Conservation (phyloP, 2,113 vertebrate genomes). For the Panthera leo region DNA sequence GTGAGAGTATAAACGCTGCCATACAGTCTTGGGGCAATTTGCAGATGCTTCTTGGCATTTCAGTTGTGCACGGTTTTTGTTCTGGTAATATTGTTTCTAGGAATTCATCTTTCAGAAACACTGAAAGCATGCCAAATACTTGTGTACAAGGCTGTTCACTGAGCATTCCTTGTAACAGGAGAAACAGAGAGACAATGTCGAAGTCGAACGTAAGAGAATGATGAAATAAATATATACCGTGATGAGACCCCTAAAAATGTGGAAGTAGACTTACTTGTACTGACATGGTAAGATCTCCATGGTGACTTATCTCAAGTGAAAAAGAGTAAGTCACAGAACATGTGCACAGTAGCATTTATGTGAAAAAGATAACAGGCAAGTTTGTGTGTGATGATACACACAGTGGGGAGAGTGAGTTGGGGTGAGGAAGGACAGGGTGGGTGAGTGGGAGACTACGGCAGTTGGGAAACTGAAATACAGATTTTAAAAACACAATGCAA, state of each 20-base stretch:
- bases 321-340: not conserved
- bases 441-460: not conserved
- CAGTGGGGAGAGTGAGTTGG: not conserved
- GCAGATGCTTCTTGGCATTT: conserved; percentile 6
- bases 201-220: not conserved
- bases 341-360: not conserved
- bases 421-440: not conserved
- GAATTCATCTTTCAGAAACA: conserved; percentile 41
- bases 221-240: not conserved
- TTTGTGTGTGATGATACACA: not conserved
- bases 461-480: not conserved
- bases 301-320: not conserved
- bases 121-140: not conserved
- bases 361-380: not conserved
- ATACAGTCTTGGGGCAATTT: not conserved
- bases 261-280: not conserved
- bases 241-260: not conserved
- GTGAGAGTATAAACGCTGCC: not conserved
- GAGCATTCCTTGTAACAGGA: not conserved
- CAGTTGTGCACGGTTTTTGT: not conserved
- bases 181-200: not conserved
- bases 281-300: not conserved
- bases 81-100: not conserved
- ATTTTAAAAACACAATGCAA: not conserved
- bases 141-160: not conserved